Base-by-base conservation (phyloP, 2,888 invertebrate genomes). In the Hyalella azteca region DNA sequence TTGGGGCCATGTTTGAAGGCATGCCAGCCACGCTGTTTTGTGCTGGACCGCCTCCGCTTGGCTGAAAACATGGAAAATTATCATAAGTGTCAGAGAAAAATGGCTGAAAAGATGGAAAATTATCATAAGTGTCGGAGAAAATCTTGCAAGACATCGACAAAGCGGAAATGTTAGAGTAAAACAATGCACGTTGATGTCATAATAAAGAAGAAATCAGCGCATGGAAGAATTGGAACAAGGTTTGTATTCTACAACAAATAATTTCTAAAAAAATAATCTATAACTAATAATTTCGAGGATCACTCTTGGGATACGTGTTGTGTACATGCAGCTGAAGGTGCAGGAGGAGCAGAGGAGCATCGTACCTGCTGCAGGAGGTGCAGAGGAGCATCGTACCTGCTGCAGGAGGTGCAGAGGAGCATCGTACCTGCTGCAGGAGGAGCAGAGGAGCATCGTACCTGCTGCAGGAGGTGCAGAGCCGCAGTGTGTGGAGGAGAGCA, bases 1-100 rank as follows among this genome's bases (percentile, higher is more conserved):
- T 66, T 11, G 66, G 66, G 36, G 29, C 66, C 66, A 66, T 66
- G n/a, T 66, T 66, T 32, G 66, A 66, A 19, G 66, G 66, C 36
- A 66, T 66, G 5, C 66, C 66, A 5, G 66, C 66, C 66, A 66
- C 36, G 3, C 36, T 36, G 66, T 22, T 66, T 19, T 66, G 66
- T n/a, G 66, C 7, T 13, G 66, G 66, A 66, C 36, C 29, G 7
- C 66, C 66, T 15, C 66, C 66, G 36, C 19, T 36, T 36, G 66
- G 36, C 54, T 54, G 54, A 19, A 49, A 19, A n/a, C 3, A 54
- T 26, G 22, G 22, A 22, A 54, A 54, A 54, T 54, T 54, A 45
- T 45, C 1, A 45, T 45, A 3, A 45, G 19, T 2, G 19, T 45
- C 19, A 19, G 19, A 3, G 2, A 45, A 45, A 15, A 19, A 3